Conservation (phyloP, 2,888 invertebrate species). For the Griposia aprilina region DNA sequence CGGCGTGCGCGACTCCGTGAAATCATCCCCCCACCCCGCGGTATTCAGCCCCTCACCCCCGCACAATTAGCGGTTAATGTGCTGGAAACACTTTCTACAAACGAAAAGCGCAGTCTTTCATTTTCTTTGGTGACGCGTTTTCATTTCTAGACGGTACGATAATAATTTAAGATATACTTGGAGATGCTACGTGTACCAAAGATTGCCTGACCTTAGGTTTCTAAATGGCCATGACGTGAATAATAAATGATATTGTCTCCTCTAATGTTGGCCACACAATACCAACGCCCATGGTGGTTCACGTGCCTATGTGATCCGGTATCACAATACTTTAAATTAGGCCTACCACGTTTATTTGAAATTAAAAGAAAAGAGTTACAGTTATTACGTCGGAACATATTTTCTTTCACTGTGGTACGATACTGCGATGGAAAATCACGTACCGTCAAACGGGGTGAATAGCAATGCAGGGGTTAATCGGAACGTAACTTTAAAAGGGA, state of each 20-base stretch:
- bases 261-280: too few relatives aligned
- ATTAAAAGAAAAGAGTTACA: neutral
- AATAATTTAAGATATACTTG: neutral
- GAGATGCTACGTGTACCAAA: neutral
- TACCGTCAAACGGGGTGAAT: too few relatives aligned
- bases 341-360: neutral
- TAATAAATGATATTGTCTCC: neutral
- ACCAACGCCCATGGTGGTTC: neutral
- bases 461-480: too few relatives aligned
- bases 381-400: too few relatives aligned
- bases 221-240: neutral
- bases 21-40: constrained; percentile 58
- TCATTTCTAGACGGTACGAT: constrained; percentile 6
- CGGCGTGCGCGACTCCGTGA: constrained; percentile 65
- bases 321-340: neutral
- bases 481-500: too few relatives aligned
- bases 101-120: constrained; percentile 74
- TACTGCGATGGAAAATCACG: neutral
- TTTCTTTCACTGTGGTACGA: neutral
- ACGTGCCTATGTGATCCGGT: neutral
- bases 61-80: constrained; percentile 83
- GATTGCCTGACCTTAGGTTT: neutral
- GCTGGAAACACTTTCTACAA: constrained; percentile 75
- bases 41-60: constrained; percentile 47
- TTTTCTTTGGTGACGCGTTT: constrained; percentile 63